A percentile compares a stretch with the other conserved stretches of the same genome.
These are phyloP conservation scores for Astreopora myriophthalma DNA, from an alignment of 64 coral and sea anemone genomes.

Conservation along the genomic window DNA sequence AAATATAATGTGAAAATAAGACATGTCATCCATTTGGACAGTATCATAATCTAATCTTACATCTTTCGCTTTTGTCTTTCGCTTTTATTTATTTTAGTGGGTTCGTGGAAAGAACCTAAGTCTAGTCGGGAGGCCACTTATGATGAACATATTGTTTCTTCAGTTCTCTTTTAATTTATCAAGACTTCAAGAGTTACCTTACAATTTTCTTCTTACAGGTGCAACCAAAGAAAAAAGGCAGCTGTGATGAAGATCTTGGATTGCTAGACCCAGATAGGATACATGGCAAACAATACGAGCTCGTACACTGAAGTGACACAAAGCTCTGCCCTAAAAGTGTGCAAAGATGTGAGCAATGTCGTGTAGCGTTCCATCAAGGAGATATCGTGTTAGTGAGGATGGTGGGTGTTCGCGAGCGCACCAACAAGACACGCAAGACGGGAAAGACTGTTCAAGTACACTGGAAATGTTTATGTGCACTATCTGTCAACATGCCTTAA, in stretches of 20 bases:
- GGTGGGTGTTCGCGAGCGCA: constrained; percentile 1
- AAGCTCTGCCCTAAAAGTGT: constrained; percentile 5
- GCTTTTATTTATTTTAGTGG: too few relatives aligned
- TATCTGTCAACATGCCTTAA: constrained; percentile 55
- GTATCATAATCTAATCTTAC: too few relatives aligned
- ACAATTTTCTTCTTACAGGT: not conserved
- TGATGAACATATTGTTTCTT: not conserved
- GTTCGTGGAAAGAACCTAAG: too few relatives aligned
- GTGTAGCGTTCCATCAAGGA: not conserved
- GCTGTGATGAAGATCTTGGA: not conserved
- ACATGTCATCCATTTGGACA: too few relatives aligned
- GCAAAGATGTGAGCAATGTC: constrained; percentile 18
- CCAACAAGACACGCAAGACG: not conserved
- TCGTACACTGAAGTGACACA: not conserved
- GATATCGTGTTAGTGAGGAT: constrained; percentile 9
- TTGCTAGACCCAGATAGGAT: constrained; percentile 42
- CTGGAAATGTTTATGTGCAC: constrained; percentile 59
- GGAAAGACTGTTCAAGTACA: constrained; percentile 1
- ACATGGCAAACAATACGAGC: not conserved
- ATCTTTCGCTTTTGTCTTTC: too few relatives aligned
- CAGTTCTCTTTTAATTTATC: not conserved
- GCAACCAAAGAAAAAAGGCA: not conserved
- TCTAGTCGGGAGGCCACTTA: not conserved
- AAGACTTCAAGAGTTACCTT: not conserved
- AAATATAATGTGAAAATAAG: too few relatives aligned